These are phyloP conservation scores for Phanerotoma sp. DNA, from an alignment of 2,888 invertebrate species.

Conservation along the genomic window DNA sequence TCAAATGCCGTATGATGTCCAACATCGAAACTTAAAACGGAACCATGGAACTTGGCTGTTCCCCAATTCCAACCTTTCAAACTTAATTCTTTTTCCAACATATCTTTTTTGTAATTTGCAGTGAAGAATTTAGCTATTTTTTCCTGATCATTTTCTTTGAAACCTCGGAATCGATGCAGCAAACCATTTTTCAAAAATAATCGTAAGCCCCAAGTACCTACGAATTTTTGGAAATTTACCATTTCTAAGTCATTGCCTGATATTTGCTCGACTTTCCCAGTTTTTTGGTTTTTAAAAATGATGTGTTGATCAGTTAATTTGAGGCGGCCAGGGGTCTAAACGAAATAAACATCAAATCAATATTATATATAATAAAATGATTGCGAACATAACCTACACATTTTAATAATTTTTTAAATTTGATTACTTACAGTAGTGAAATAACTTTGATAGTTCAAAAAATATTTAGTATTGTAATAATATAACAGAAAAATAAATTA, in stretches of 20 bases:
- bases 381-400: too few relatives aligned
- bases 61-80: constrained; percentile 99
- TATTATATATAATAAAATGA: too few relatives aligned
- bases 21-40: constrained; percentile 82
- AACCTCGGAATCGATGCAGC: constrained; percentile 89
- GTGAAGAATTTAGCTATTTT: constrained; percentile 89
- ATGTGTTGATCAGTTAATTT: constrained; percentile 90
- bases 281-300: constrained; percentile 92
- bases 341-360: too few relatives aligned
- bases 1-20: constrained; percentile 88
- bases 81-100: constrained; percentile 89
- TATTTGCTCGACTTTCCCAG: constrained; percentile 94
- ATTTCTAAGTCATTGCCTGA: constrained; percentile 81
- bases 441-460: too few relatives aligned
- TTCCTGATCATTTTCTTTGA: constrained; percentile 91
- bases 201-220: constrained; percentile 86
- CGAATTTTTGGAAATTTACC: constrained; percentile 90
- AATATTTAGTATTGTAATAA: constrained; percentile 9
- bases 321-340: constrained; percentile 84
- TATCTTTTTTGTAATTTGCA: constrained; percentile 77
- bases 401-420: too few relatives aligned
- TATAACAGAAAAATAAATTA: constrained; percentile 57
- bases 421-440: too few relatives aligned
- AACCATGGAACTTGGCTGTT: constrained; percentile 88
- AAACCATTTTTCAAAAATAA: constrained; percentile 88